Evolutionary conservation across 2,797 vertebrate species (phyloP).

Genomic region (Emydoidea blandingii): DNA sequence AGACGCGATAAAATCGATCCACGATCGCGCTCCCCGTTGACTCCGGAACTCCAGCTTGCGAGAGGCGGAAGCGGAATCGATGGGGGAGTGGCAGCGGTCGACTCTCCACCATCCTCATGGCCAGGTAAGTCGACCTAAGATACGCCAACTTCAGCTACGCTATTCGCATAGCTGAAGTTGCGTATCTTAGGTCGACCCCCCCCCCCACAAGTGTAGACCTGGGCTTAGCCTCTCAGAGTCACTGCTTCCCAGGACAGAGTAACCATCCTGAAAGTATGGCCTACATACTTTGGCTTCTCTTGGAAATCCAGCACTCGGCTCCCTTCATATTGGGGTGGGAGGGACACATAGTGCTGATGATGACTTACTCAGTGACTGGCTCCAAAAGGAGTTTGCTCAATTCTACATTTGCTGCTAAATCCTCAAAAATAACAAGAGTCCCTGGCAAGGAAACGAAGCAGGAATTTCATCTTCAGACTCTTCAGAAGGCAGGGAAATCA

Average conservation of each 20-base stretch:
- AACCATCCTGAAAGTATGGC: neutral
- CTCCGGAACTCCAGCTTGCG: too few species aligned
- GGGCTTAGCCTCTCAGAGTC: neutral
- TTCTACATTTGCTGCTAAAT: neutral
- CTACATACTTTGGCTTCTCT: neutral
- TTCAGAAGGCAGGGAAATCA: neutral
- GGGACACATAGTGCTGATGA: neutral
- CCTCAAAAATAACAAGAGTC: neutral
- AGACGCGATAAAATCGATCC: too few species aligned
- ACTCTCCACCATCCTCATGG: too few species aligned
- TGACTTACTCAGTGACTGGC: fast-evolving
- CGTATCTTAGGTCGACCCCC: too few species aligned
- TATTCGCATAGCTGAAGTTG: too few species aligned
- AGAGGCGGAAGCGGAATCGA: too few species aligned
- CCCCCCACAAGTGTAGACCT: too few species aligned
- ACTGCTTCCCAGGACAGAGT: neutral
- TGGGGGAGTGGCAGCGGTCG: too few species aligned
- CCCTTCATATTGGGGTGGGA: neutral
- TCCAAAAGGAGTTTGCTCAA: neutral
- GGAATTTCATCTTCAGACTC: neutral
- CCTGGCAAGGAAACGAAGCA: neutral
- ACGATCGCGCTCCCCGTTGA: too few species aligned
- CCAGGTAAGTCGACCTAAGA: too few species aligned
- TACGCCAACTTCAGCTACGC: too few species aligned
- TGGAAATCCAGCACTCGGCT: neutral